Evolutionary conservation across 2,888 invertebrate species (phyloP).

Genomic region (Oligia latruncula): DNA sequence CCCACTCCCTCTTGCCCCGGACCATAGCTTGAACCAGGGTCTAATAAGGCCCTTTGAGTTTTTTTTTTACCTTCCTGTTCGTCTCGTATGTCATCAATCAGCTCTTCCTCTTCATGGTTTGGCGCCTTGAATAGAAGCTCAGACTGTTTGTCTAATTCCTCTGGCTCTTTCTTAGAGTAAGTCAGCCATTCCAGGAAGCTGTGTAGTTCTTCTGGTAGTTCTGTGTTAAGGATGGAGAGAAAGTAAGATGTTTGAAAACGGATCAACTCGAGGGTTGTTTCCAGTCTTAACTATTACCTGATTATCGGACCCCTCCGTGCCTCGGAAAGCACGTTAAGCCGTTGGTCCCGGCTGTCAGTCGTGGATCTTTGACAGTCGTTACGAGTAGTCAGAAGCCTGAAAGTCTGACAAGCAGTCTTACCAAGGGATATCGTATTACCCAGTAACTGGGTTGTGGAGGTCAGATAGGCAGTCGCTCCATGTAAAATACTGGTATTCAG

Average conservation of each 20-base stretch:
- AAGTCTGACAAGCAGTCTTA: too few species aligned
- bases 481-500: too few species aligned
- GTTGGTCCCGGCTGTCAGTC: too few species aligned
- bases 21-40: too few species aligned
- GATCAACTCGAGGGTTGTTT: not conserved
- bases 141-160: not conserved
- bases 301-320: too few species aligned
- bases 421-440: too few species aligned
- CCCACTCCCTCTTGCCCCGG: too few species aligned
- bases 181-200: conserved; percentile 82
- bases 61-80: conserved; percentile 7
- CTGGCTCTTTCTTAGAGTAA: conserved; percentile 31
- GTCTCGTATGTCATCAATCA: conserved; percentile 29
- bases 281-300: not conserved
- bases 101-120: conserved; percentile 40
- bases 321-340: too few species aligned
- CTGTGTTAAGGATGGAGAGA: conserved; percentile 61
- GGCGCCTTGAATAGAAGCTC: conserved; percentile 16
- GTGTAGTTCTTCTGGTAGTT: conserved; percentile 79
- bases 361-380: too few species aligned
- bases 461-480: too few species aligned
- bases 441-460: too few species aligned
- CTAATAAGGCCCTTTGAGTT: not conserved
- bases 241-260: not conserved
- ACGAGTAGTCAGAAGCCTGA: too few species aligned